phyloP scores from a whole-genome alignment of 2,888 invertebrate genomes.

The Ommatoiulus sabulosus region DNA sequence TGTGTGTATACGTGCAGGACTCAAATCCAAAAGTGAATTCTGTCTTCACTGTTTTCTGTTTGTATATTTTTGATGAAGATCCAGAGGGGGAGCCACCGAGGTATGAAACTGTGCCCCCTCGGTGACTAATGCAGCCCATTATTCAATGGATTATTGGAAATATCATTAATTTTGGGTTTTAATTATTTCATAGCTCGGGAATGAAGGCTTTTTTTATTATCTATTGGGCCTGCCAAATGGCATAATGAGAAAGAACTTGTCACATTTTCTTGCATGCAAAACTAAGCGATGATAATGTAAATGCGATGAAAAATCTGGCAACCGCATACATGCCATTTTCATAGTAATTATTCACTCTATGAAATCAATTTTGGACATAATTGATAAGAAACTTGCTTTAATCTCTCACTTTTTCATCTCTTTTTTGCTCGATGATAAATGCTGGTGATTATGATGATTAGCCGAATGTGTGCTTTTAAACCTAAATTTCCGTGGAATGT shows the following conservation, averaged over 20 bases:
- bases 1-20: not conserved
- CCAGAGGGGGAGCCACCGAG: conserved; percentile 12
- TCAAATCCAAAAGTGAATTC: not conserved
- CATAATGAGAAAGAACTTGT: not conserved
- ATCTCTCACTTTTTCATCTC: not conserved
- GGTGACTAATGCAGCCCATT: conserved; percentile 12
- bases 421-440: not conserved
- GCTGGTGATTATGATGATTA: no score
- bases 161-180: conserved; percentile 25
- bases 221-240: conserved; percentile 2
- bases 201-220: conserved; percentile 22
- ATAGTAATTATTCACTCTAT: not conserved
- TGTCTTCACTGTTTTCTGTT: conserved; percentile 30
- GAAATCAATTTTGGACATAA: not conserved
- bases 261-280: not conserved
- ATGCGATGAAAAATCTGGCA: not conserved
- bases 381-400: not conserved
- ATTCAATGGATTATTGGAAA: conserved; percentile 40
- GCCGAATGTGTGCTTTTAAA: not conserved
- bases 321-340: not conserved
- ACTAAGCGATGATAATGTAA: not conserved
- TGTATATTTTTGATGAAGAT: not conserved
- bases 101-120: not conserved
- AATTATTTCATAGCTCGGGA: not conserved
- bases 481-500: not conserved